These are phyloP conservation scores for Neoaliturus tenellus DNA, from an alignment of 2,888 invertebrate species.

Conservation along the genomic window DNA sequence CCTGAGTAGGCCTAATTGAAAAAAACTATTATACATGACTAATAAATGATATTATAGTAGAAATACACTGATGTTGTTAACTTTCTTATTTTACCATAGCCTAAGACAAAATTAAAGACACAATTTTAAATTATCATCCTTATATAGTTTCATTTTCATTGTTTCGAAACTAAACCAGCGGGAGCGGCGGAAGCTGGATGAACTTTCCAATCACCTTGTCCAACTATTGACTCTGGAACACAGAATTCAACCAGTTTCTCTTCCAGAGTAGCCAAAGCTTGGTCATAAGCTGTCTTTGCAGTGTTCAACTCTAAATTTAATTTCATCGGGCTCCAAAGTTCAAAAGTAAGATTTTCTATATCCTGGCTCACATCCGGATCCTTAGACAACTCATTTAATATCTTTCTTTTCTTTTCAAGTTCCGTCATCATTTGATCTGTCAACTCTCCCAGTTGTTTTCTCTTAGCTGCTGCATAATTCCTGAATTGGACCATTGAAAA, in stretches of 20 bases:
- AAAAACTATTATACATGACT: too few species aligned
- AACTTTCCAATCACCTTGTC: neutral
- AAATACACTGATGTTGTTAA: too few species aligned
- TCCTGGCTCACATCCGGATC: constrained; percentile 8
- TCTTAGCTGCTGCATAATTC: neutral
- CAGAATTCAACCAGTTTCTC: constrained; percentile 47
- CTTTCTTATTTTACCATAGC: too few species aligned
- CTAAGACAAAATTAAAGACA: too few species aligned
- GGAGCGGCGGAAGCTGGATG: neutral
- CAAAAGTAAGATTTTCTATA: neutral
- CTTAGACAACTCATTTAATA: neutral
- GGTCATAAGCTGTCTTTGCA: constrained; percentile 29
- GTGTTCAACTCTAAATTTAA: constrained; percentile 15
- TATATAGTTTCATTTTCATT: neutral
- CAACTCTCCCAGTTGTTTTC: constrained; percentile 18
- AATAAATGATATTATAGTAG: too few species aligned
- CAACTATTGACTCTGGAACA: neutral
- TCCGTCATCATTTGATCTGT: neutral
- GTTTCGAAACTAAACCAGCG: constrained; percentile 39
- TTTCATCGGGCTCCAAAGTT: neutral
- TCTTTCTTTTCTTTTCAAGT: neutral
- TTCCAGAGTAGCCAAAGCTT: neutral
- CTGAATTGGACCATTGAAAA: neutral
- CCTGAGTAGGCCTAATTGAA: too few species aligned
- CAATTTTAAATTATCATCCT: too few species aligned